Conservation (phyloP, 2,113 vertebrate species). For the Amia ocellicauda region DNA sequence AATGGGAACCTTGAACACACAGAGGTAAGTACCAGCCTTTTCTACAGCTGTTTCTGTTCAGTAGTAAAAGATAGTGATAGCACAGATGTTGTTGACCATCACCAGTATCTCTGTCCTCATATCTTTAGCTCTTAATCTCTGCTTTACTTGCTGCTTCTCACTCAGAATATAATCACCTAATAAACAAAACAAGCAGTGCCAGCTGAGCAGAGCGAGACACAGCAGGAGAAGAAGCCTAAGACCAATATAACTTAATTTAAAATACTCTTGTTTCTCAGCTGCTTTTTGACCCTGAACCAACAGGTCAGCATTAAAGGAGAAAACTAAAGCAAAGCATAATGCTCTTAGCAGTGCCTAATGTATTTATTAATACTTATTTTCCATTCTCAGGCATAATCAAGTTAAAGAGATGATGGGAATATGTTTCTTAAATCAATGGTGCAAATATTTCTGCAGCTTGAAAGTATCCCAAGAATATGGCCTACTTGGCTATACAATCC, state of each 20-base stretch:
- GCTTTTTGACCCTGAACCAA: slow-evolving; percentile 14
- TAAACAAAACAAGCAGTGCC: slow-evolving; percentile 11
- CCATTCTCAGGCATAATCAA: slow-evolving; percentile 8
- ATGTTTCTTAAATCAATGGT: background rate
- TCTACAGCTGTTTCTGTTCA: too few relatives aligned
- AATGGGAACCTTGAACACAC: too few relatives aligned
- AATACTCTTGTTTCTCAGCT: slow-evolving; percentile 3
- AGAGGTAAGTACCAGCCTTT: too few relatives aligned
- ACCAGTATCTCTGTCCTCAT: too few relatives aligned
- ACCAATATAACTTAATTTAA: slow-evolving; percentile 10
- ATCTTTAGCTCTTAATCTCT: background rate
- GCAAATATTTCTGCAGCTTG: slow-evolving; percentile 1
- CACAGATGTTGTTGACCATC: too few relatives aligned
- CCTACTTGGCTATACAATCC: too few relatives aligned
- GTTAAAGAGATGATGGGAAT: background rate
- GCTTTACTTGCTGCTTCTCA: background rate
- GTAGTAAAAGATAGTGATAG: too few relatives aligned
- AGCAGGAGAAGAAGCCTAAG: background rate
- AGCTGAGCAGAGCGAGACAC: background rate
- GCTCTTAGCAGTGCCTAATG: slow-evolving; percentile 18
- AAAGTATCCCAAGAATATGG: too few relatives aligned
- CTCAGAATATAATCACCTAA: background rate
- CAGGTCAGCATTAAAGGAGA: slow-evolving; percentile 27
- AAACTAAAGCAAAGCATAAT: slow-evolving; percentile 27
- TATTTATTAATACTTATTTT: slow-evolving; percentile 27